Evolutionary conservation across 2,113 vertebrate genomes (phyloP), one percentile per base, ranked within the genome.

Genomic region (Todiramphus saurophagus): DNA sequence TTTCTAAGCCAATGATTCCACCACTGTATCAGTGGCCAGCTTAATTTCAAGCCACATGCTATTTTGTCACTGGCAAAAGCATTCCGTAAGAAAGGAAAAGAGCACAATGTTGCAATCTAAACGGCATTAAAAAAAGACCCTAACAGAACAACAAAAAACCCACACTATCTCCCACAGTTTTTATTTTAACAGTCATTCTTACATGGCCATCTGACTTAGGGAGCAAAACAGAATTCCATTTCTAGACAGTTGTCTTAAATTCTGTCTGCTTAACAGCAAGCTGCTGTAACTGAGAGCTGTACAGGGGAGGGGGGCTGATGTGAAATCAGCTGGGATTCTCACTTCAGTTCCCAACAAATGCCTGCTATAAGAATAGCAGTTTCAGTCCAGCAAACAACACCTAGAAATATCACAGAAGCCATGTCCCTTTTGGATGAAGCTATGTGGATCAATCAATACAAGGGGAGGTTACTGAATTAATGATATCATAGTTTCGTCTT

Each of bases 171-270:
- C 24, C 35, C 5, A 41, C 5, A n/a, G 16, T 7, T 90, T 70
- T 72, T 91, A 83, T 58, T 96, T 81, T 43, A 85, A 60, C 7
- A 25, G 50, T 28, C 13, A 48, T 76, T 94, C n/a, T 77, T 78
- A 79, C 37, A 19, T 1, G 6, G 59, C 15, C 59, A 78, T 74
- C 33, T 68, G 30, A 30, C 53, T 89, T 48, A 72, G 7, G 21
- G 27, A 90, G 2, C 74, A 87, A 66, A 39, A 68, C 16, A 82
- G 67, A 31, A 46, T 46, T 72, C 58, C 33, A 37, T 37, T 90
- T 84, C 33, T 53, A 85, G 24, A n/a, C 4, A 27, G 30, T 16
- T 37, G 27, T 24, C 77, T 81, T 55, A 72, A 77, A 81, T 41
- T 16, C 56, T 72, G 35, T 48, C 82, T 77, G 41, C 30, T 80